Conservation (phyloP, 2,888 invertebrate genomes). For the Cecidostiba fungosa region DNA sequence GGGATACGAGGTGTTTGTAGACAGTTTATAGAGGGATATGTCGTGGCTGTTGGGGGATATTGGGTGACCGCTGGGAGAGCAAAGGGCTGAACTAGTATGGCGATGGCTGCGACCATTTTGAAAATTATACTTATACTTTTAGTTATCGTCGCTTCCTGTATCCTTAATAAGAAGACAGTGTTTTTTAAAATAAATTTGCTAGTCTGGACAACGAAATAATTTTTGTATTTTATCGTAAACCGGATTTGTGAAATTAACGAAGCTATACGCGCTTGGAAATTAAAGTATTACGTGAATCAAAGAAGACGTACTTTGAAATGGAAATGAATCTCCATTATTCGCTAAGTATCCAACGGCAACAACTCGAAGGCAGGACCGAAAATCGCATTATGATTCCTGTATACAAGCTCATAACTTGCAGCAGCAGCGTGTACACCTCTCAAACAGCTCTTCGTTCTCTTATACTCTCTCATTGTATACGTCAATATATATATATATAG, state of each 20-base stretch:
- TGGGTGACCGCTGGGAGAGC: not conserved
- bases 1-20: conserved; percentile 66
- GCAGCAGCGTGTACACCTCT: not conserved
- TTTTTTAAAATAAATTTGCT: too few species aligned
- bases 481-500: too few species aligned
- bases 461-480: not conserved
- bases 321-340: not conserved
- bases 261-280: not conserved
- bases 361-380: not conserved
- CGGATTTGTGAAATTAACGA: not conserved
- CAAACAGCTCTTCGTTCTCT: not conserved
- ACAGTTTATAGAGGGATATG: conserved; percentile 1
- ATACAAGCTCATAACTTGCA: not conserved
- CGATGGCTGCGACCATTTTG: not conserved
- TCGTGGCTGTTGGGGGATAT: not conserved
- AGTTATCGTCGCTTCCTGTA: too few species aligned
- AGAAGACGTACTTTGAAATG: not conserved
- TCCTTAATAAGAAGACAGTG: too few species aligned
- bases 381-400: not conserved
- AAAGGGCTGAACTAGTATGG: not conserved
- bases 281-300: not conserved
- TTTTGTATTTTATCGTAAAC: too few species aligned
- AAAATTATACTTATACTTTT: not conserved
- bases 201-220: too few species aligned
- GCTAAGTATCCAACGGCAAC: not conserved